These are phyloP conservation scores for Channa argus DNA, from an alignment of 2,113 vertebrate genomes.

Conservation along the genomic window DNA sequence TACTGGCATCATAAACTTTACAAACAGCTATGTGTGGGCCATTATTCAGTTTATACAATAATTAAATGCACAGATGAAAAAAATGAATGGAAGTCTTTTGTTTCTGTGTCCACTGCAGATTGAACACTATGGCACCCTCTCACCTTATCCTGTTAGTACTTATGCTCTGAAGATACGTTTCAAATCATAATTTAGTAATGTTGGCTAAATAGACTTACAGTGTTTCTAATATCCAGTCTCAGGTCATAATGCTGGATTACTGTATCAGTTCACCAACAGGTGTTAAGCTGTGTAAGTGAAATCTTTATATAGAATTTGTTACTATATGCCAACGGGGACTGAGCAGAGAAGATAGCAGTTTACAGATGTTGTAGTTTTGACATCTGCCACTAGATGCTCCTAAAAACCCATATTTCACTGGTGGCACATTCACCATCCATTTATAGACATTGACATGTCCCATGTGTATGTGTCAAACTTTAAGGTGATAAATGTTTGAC, in stretches of 20 bases:
- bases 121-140: too few relatives aligned
- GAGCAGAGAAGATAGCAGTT: not conserved
- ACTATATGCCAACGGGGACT: not conserved
- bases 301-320: constrained; percentile 14
- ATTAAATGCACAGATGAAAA: too few relatives aligned
- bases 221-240: not conserved
- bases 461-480: not conserved
- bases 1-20: not conserved
- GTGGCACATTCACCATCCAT: not conserved
- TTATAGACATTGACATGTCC: not conserved
- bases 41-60: too few relatives aligned
- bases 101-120: too few relatives aligned
- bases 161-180: too few relatives aligned
- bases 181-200: not conserved
- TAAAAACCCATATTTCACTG: constrained; percentile 1
- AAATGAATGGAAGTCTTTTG: too few relatives aligned
- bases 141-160: too few relatives aligned
- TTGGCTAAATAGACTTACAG: not conserved
- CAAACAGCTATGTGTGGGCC: not conserved
- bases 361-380: constrained; percentile 35
- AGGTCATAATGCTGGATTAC: not conserved
- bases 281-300: not conserved
- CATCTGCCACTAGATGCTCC: constrained; percentile 42
- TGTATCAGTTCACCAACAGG: not conserved
- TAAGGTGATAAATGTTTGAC: not conserved